Percentiles rank a stretch among this genome's conserved stretches.
phyloP scores from a whole-genome alignment of 92 coral and sea anemone genomes.

The Bergia sp. region DNA sequence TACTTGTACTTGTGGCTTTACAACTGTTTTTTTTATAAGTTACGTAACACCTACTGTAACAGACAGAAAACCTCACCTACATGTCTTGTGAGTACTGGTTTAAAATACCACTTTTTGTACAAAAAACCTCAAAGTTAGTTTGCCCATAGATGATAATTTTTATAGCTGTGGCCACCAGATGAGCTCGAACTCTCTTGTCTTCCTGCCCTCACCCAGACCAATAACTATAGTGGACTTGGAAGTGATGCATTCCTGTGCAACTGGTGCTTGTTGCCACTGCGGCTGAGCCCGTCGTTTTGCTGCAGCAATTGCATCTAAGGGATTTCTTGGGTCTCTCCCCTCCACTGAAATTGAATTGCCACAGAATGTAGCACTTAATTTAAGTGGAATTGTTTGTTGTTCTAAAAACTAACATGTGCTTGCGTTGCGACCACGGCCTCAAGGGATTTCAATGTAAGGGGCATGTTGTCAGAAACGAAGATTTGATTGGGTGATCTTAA shows the following conservation, averaged over 20 bases:
- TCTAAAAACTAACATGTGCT: not conserved
- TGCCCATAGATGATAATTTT: not conserved
- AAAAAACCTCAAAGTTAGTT: constrained; percentile 31
- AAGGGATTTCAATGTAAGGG: not conserved
- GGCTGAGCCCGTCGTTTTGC: not conserved
- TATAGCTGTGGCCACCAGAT: constrained; percentile 32
- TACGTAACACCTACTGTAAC: too few relatives aligned
- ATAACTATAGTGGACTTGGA: not conserved
- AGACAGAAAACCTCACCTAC: too few relatives aligned
- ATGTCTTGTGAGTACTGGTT: not conserved
- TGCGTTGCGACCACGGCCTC: not conserved
- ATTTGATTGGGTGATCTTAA: constrained; percentile 5
- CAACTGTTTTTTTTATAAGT: too few relatives aligned
- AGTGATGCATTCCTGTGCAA: not conserved
- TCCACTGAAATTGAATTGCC: constrained; percentile 6
- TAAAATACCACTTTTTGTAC: constrained; percentile 13
- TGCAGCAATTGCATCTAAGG: not conserved
- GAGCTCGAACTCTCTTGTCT: constrained; percentile 15
- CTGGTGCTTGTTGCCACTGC: not conserved
- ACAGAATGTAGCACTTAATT: not conserved
- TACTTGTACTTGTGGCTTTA: too few relatives aligned
- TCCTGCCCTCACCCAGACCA: constrained; percentile 31
- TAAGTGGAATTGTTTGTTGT: not conserved
- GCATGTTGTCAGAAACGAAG: not conserved
- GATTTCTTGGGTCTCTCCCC: not conserved